Evolutionary conservation across 2,113 vertebrate genomes (phyloP).

Genomic region (Hippocampus comes): DNA sequence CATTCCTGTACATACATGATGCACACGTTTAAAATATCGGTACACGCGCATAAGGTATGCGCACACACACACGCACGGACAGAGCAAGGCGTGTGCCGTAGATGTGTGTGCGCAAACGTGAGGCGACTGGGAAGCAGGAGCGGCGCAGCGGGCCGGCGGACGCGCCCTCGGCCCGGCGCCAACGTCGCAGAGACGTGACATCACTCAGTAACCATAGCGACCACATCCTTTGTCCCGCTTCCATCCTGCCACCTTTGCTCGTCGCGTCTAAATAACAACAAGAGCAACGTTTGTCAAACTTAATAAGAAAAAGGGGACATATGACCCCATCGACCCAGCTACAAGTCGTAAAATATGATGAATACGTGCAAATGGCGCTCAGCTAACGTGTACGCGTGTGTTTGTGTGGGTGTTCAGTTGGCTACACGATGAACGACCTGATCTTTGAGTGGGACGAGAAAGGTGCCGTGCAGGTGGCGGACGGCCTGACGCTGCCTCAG

Average conservation of each 20-base stretch:
- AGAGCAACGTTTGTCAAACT: not conserved
- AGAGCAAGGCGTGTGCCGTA: not conserved
- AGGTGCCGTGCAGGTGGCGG: slow-evolving; percentile 92
- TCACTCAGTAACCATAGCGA: not conserved
- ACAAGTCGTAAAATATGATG: not conserved
- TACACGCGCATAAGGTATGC: slow-evolving; percentile 25
- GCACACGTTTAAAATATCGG: too few relatives aligned
- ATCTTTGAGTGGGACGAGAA: slow-evolving; percentile 99
- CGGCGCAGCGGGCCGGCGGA: not conserved
- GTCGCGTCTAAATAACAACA: not conserved
- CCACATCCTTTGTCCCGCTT: not conserved
- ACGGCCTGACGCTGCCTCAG: slow-evolving; percentile 93
- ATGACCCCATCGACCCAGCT: not conserved
- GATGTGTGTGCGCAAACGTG: slow-evolving; percentile 39
- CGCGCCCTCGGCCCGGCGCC: not conserved
- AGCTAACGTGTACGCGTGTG: not conserved
- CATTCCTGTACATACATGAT: too few relatives aligned
- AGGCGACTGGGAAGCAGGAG: slow-evolving; percentile 21
- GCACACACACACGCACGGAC: not conserved
- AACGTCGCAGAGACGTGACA: not conserved
- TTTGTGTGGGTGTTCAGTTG: slow-evolving; percentile 73
- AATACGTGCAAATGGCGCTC: not conserved
- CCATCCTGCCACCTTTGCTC: not conserved
- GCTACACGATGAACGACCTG: slow-evolving; percentile 98
- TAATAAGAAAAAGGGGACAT: not conserved